phyloP scores from a whole-genome alignment of 1,140 invertebrate species.

The Aethina tumida region DNA sequence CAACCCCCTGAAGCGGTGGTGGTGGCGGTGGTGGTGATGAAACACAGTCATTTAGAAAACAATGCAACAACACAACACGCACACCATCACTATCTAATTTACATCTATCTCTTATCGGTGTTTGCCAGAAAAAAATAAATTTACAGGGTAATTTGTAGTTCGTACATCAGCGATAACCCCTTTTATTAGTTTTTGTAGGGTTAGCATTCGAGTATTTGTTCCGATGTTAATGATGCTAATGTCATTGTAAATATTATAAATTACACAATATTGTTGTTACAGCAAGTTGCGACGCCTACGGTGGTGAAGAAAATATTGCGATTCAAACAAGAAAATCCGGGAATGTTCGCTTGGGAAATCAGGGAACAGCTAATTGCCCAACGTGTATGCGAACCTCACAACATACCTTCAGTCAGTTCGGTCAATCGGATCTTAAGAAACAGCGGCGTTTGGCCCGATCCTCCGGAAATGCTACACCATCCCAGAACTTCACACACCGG shows the following conservation, averaged over 20 bases:
- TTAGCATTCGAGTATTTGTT: background rate
- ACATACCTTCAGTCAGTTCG: slow-evolving; percentile 86
- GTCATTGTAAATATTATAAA: slow-evolving; percentile 1
- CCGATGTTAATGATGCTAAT: background rate
- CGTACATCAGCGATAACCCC: slow-evolving; percentile 4
- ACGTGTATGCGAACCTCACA: slow-evolving; percentile 73
- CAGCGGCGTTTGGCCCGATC: slow-evolving; percentile 57
- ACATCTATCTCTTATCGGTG: slow-evolving; percentile 12
- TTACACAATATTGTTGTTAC: slow-evolving; percentile 34
- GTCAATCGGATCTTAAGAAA: slow-evolving; percentile 91
- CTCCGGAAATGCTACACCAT: slow-evolving; percentile 20
- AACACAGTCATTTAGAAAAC: background rate
- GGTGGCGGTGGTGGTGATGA: background rate
- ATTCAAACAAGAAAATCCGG: slow-evolving; percentile 84
- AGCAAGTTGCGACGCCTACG: slow-evolving; percentile 89
- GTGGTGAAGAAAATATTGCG: slow-evolving; percentile 86
- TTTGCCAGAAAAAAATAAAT: slow-evolving; percentile 12
- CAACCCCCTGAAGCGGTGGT: background rate
- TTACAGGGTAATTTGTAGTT: slow-evolving; percentile 5
- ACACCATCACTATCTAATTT: slow-evolving; percentile 11
- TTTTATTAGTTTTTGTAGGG: no score
- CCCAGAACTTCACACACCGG: slow-evolving; percentile 15
- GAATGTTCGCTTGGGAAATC: slow-evolving; percentile 88
- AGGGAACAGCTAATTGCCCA: slow-evolving; percentile 75
- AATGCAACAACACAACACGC: slow-evolving; percentile 10